Percentiles rank a stretch among this genome's conserved stretches.
Conservation (phyloP, 2,113 vertebrate species). For the Microcebus lehilahytsara region DNA sequence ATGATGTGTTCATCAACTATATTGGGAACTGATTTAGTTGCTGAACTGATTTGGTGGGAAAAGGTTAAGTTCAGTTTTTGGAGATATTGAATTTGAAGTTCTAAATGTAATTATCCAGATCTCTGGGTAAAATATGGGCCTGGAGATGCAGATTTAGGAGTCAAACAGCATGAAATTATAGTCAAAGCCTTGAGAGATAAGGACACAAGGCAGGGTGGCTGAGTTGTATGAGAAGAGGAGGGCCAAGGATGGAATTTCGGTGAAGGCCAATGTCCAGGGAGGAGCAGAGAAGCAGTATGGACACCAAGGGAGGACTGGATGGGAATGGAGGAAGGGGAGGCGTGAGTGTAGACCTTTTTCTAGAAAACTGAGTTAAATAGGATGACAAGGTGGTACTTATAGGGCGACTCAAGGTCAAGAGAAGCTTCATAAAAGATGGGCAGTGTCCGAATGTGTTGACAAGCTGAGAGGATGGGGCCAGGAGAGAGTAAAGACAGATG, state of each 20-base stretch:
- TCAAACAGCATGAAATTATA: background rate
- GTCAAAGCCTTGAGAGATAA: background rate
- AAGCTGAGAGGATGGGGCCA: background rate
- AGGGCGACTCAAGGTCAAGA: background rate
- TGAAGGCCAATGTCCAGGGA: background rate
- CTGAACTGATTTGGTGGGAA: background rate
- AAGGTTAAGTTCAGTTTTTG: background rate
- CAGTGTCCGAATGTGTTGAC: background rate
- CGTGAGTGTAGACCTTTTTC: background rate
- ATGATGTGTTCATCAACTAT: background rate
- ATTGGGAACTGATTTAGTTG: background rate
- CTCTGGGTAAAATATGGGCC: background rate
- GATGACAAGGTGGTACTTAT: background rate
- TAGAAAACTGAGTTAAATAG: background rate
- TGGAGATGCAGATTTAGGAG: background rate
- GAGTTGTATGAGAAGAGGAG: background rate
- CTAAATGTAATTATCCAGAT: background rate
- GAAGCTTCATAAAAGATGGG: background rate
- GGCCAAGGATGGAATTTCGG: background rate
- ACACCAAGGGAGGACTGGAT: background rate
- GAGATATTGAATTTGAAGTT: background rate
- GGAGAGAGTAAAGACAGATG: background rate
- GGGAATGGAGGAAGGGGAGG: background rate
- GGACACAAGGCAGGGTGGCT: background rate
- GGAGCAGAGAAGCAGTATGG: background rate